Percentiles rank a stretch among this genome's conserved stretches.
phyloP scores from a whole-genome alignment of 1,140 invertebrate species.

The Drosophila busckii region DNA sequence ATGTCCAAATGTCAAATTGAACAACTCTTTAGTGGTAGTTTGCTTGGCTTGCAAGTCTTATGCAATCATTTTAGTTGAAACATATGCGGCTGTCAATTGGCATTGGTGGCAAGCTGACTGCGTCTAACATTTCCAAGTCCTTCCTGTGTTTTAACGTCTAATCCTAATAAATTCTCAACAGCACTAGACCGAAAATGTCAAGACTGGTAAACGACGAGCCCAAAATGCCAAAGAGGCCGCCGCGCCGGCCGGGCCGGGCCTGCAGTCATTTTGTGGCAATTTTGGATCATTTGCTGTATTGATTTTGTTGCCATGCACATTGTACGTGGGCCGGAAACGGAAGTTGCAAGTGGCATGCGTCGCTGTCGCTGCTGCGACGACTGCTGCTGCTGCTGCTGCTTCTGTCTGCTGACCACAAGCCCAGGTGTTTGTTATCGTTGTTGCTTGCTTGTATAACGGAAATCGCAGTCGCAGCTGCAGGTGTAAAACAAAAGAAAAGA shows the following conservation, averaged over 20 bases:
- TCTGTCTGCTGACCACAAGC: slow-evolving; percentile 22
- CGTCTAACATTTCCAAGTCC: no score
- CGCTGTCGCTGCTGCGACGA: slow-evolving; percentile 28
- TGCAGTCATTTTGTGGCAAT: slow-evolving; percentile 36
- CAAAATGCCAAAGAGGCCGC: no score
- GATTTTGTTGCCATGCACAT: slow-evolving; percentile 24
- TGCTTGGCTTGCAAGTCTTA: no score
- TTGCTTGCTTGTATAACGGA: slow-evolving; percentile 2
- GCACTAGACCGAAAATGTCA: slow-evolving; percentile 47
- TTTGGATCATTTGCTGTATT: slow-evolving; percentile 43
- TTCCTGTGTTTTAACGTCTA: no score
- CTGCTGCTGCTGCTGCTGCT: slow-evolving; percentile 3
- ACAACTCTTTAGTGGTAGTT: no score
- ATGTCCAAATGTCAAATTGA: no score
- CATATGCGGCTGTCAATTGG: no score
- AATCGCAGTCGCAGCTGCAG: slow-evolving; percentile 12
- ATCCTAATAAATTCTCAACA: slow-evolving; percentile 63
- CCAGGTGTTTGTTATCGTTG: slow-evolving; percentile 6
- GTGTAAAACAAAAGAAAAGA: slow-evolving; percentile 1
- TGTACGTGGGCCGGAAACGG: slow-evolving; percentile 41
- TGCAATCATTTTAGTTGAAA: no score
- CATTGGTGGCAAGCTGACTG: no score
- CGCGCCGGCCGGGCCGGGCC: background rate
- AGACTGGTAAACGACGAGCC: slow-evolving; percentile 22
- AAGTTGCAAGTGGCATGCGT: slow-evolving; percentile 68